A percentile compares a stretch with the other conserved stretches of the same genome.
These are phyloP conservation scores for Leptinotarsa tumamoca DNA, from an alignment of 2,888 invertebrate genomes.

Conservation along the genomic window DNA sequence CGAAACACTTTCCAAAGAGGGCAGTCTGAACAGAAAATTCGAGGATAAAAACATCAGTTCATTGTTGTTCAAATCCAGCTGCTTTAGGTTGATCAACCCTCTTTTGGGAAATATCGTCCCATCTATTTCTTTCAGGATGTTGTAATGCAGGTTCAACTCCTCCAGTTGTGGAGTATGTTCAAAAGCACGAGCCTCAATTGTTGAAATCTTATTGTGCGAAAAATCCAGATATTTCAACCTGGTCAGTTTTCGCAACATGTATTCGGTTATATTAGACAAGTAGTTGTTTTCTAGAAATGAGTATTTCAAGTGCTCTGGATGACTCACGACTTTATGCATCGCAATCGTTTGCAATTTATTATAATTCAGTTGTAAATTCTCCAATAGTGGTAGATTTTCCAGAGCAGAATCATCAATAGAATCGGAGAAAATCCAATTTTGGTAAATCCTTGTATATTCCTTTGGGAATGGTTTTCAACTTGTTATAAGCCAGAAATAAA, in stretches of 20 bases:
- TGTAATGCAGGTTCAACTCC: slow-evolving; percentile 37
- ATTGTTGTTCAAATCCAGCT: slow-evolving; percentile 45
- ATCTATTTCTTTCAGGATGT: slow-evolving; percentile 38
- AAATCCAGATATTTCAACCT: slow-evolving; percentile 40
- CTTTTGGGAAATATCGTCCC: slow-evolving; percentile 32
- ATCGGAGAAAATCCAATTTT: slow-evolving; percentile 19
- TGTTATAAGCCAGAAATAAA: slow-evolving; percentile 34
- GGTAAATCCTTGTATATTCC: slow-evolving; percentile 38
- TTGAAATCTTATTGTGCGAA: slow-evolving; percentile 42
- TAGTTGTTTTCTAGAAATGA: background rate
- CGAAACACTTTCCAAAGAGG: slow-evolving; percentile 38
- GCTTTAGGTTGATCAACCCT: slow-evolving; percentile 33
- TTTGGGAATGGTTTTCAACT: slow-evolving; percentile 30
- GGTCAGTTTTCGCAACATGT: slow-evolving; percentile 39
- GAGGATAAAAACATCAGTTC: slow-evolving; percentile 45
- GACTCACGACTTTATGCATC: slow-evolving; percentile 1
- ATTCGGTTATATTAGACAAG: slow-evolving; percentile 34
- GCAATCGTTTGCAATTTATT: background rate
- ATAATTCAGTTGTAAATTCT: slow-evolving; percentile 18
- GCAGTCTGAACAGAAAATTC: slow-evolving; percentile 40
- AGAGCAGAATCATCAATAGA: slow-evolving; percentile 39
- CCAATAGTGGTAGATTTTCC: slow-evolving; percentile 36
- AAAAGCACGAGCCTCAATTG: slow-evolving; percentile 42
- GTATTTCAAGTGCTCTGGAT: slow-evolving; percentile 1
- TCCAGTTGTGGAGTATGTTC: slow-evolving; percentile 38